Conservation (phyloP, 2,113 vertebrate genomes). For the Dendropsophus ebraccatus region DNA sequence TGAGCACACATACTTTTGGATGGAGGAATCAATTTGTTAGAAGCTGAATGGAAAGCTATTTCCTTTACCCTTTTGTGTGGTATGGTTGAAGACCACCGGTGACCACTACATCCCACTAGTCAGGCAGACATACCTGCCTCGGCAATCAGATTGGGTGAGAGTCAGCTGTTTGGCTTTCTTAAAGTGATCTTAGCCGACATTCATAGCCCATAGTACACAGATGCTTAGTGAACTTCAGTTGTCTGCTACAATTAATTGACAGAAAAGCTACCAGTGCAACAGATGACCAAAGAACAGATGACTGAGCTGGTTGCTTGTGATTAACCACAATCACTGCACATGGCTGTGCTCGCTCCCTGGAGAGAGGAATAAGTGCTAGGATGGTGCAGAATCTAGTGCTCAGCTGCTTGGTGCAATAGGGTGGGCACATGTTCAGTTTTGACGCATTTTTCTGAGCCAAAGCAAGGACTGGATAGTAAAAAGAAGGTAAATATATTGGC, state of each 20-base stretch:
- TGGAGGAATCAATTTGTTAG: not conserved
- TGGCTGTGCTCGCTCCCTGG: not conserved
- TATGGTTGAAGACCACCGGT: not conserved
- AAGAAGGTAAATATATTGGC: no score
- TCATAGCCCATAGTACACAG: not conserved
- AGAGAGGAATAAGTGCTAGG: not conserved
- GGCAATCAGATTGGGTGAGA: not conserved
- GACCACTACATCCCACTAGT: no score
- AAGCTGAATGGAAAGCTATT: not conserved
- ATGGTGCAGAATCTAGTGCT: not conserved
- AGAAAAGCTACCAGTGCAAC: constrained; percentile 28
- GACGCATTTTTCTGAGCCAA: not conserved
- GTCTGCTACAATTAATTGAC: constrained; percentile 6
- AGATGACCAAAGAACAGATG: constrained; percentile 26
- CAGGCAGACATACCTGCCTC: not conserved
- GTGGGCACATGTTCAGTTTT: not conserved
- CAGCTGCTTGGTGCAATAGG: not conserved
- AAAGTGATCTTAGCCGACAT: not conserved
- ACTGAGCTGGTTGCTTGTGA: not conserved
- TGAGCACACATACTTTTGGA: not conserved
- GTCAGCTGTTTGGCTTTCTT: not conserved
- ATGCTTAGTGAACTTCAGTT: constrained; percentile 1
- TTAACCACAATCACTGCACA: not conserved
- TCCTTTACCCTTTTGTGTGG: not conserved
- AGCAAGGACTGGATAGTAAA: no score